Evolutionary conservation across 2,797 vertebrate genomes (phyloP).

Genomic region (Vireo griseus): DNA sequence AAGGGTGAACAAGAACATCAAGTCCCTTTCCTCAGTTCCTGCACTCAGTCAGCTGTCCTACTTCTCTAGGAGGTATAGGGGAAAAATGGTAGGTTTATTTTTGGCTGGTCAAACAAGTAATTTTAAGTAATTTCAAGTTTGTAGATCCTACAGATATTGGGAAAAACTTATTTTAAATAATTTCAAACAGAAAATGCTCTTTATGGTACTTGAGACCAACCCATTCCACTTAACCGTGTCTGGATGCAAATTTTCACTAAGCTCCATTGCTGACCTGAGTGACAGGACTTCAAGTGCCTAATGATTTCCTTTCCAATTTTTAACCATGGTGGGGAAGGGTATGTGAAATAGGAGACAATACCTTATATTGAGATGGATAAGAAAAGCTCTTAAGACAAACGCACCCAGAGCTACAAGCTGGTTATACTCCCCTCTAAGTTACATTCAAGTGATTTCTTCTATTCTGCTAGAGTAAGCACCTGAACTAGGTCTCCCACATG

Average conservation of each 20-base stretch:
- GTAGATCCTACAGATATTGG: background rate
- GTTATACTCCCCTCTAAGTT: background rate
- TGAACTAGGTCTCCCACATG: background rate
- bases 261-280: background rate
- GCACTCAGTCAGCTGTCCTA: background rate
- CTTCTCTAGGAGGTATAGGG: background rate
- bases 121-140: background rate
- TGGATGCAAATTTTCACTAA: background rate
- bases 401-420: background rate
- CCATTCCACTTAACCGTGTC: background rate
- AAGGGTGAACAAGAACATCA: slow-evolving; percentile 49
- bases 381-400: background rate
- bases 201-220: background rate
- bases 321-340: rapidly evolving
- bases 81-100: background rate
- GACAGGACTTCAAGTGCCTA: background rate
- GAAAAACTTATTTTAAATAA: background rate
- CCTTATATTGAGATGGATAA: background rate
- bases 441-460: background rate
- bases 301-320: background rate
- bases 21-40: slow-evolving; percentile 30
- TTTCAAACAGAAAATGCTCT: background rate
- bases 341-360: background rate
- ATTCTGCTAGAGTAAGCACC: background rate
- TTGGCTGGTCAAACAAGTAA: background rate